Base-by-base conservation (phyloP, 2,888 invertebrate species). In the Eupelmus urozonus region DNA sequence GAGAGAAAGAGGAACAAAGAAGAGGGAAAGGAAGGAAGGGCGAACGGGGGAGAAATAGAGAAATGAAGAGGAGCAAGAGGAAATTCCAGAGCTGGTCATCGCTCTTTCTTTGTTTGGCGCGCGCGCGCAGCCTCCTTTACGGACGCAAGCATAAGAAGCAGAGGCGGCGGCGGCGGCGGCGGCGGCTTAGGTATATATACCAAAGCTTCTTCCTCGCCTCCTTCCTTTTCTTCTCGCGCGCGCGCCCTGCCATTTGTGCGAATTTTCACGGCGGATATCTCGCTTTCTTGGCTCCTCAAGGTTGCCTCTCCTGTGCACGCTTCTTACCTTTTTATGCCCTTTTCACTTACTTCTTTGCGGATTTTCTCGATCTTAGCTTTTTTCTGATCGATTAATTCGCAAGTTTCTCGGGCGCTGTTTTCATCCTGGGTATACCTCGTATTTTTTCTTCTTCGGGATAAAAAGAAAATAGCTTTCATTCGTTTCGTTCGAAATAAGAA, bases 41-140 rank as follows among this genome's bases (percentile, higher is more conserved):
- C 49, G 13, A 9, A 53, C 59, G 29, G 49, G 49, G 66, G 70
- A 70, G 75, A 70, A 76, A 75, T 72, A 80, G 78, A 70, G 75
- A 62, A 57, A 73, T 73, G 79, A 79, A 79, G 79, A 80, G 70
- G 77, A 65, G 80, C 74, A 73, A 80, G 65, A 77, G 80, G 73
- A 74, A 78, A 80, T 80, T 80, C 80, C 80, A 78, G 77, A 74
- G 80, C 74, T 74, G 80, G 77, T 77, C 80, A 77, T 74, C 77
- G 80, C 73, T 77, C 74, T 80, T 77, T 80, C 80, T 78, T 80
- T 80, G 80, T 80, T 80, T 77, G 70, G 77, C 51, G 42, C 67
- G 55, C 55, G 71, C 29, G 20, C 23, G 62, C 67, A 55, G 66
- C 57, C 23, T 66, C 63, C n/a, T 27, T 13, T 27, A 34, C 42